Conservation (phyloP, 2,113 vertebrate species). For the Elaphurus davidianus region DNA sequence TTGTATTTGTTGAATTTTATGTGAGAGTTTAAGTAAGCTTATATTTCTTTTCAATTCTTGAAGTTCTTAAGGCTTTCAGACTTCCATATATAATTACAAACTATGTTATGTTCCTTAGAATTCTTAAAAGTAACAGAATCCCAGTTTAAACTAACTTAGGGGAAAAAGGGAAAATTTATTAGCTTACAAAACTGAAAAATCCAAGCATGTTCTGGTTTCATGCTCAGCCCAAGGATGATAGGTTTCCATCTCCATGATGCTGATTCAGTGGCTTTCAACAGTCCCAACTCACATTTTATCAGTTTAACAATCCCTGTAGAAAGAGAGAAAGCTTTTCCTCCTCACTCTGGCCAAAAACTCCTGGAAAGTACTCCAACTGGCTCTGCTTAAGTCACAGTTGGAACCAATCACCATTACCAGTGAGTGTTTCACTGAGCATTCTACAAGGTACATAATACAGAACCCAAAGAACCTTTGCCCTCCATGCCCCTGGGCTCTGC, state of each 20-base stretch:
- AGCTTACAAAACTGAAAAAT: background rate
- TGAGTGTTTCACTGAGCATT: background rate
- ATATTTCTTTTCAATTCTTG: slow-evolving; percentile 13
- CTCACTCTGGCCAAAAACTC: background rate
- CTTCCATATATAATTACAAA: background rate
- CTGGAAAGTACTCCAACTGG: background rate
- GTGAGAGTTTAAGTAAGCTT: background rate
- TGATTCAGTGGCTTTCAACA: background rate
- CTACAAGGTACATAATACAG: background rate
- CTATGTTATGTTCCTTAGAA: background rate
- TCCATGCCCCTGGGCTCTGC: background rate
- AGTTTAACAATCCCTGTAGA: background rate
- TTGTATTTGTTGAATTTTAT: slow-evolving; percentile 10
- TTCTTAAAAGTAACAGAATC: slow-evolving; percentile 4
- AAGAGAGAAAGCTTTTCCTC: background rate
- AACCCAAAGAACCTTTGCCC: background rate
- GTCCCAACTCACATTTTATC: background rate
- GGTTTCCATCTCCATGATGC: background rate
- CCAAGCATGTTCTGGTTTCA: background rate
- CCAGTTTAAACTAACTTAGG: background rate
- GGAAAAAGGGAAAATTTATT: background rate
- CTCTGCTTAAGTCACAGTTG: background rate
- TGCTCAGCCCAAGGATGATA: background rate
- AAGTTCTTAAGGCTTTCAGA: background rate
- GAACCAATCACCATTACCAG: background rate